A percentile compares a stretch with the other conserved stretches of the same genome.
Evolutionary conservation across 1,140 invertebrate genomes (phyloP).

Genomic region (Bombus picipes): DNA sequence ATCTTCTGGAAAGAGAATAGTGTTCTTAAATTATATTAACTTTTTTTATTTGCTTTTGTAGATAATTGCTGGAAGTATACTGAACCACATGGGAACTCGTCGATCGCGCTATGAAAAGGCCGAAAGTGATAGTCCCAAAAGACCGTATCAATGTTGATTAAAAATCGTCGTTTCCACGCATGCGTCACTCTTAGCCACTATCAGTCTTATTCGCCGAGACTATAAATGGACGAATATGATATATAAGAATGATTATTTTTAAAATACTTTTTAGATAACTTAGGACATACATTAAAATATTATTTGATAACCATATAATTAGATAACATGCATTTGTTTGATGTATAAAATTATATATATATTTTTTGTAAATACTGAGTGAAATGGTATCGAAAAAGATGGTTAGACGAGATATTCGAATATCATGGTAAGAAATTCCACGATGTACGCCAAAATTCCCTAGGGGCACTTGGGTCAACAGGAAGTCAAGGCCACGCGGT

Average conservation of each 20-base stretch:
- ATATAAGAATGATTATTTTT: not conserved
- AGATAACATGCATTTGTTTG: not conserved
- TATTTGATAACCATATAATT: not conserved
- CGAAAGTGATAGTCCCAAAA: not conserved
- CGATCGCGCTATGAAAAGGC: not conserved
- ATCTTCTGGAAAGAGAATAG: not conserved
- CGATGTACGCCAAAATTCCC: conserved; percentile 57
- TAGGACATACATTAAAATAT: not conserved
- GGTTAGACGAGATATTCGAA: not conserved
- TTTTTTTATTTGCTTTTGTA: not conserved
- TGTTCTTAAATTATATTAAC: not conserved
- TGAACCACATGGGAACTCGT: not conserved
- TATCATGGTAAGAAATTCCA: conserved; percentile 41
- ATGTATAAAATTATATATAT: not conserved
- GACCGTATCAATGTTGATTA: not conserved
- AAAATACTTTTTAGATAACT: not conserved
- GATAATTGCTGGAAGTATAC: not conserved
- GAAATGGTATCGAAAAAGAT: not conserved
- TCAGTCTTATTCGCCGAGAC: not conserved
- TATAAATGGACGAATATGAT: not conserved
- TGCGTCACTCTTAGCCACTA: not conserved
- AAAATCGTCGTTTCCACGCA: not conserved
- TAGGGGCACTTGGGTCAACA: conserved; percentile 67
- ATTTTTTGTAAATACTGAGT: not conserved
- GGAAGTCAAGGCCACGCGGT: conserved; percentile 80